These are phyloP conservation scores for Setophaga petechia DNA, from an alignment of 2,113 vertebrate species.

Conservation along the genomic window DNA sequence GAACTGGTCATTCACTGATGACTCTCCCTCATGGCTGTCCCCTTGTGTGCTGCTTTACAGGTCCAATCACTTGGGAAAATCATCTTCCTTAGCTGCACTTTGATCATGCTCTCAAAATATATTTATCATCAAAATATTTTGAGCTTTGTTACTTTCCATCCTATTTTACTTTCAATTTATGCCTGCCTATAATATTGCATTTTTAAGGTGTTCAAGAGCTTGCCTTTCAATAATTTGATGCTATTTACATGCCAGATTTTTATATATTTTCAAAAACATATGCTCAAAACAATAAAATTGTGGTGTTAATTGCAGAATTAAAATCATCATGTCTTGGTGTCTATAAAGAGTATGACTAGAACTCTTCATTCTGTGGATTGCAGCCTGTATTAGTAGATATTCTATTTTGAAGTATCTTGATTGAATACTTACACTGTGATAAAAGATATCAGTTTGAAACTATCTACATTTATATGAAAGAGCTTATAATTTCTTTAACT, in stretches of 20 bases:
- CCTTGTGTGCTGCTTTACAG: background rate
- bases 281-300: background rate
- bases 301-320: background rate
- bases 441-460: background rate
- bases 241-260: background rate
- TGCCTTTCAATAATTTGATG: background rate
- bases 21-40: background rate
- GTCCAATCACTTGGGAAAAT: background rate
- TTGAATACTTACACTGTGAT: background rate
- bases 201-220: background rate
- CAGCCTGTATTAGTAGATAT: background rate
- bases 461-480: background rate
- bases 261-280: background rate
- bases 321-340: rapidly evolving
- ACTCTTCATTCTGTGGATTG: background rate
- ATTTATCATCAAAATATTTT: background rate
- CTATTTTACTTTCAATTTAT: background rate
- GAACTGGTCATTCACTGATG: background rate
- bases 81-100: background rate
- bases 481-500: background rate
- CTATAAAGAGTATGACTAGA: background rate
- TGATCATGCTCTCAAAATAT: background rate
- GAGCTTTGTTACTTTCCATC: background rate
- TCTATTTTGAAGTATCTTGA: background rate
- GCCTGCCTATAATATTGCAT: background rate